Base-by-base conservation (phyloP, 2,797 vertebrate genomes). In the Pelochelys cantorii region DNA sequence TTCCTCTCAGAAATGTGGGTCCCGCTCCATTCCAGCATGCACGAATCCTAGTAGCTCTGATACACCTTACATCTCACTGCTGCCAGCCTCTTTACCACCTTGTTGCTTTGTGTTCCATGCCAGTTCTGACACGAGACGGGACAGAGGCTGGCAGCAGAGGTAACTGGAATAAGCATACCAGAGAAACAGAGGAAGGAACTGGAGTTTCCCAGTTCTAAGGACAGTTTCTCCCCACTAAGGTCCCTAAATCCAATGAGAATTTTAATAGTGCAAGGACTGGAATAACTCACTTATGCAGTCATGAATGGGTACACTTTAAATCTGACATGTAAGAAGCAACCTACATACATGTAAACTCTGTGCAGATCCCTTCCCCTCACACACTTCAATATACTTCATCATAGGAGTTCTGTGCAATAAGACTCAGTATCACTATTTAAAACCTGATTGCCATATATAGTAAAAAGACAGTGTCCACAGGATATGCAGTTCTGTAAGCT, bases 401-500 rank as follows among this genome's bases (percentile, higher is more conserved):
- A 83, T 9, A 93, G 62, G 25, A 88, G 25, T 83, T 93, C n/a
- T 90, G 81, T 86, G 65, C 42, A 90, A 62, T 74, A 89, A 11
- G 5, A 2, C 1, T 20, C 59, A 95, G 13, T 75, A 20, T 84
- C 77, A 83, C 42, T 52, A 77, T 77, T 29, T 77, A 17, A 77
- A 77, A 77, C 7, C 23, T 15, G 42, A 52, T 77, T 77, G 74
- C 25, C 74, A 52, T 27, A 71, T 5, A 52, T 29, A 71, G n/a
- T 37, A 29, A 11, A 77, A 77, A 77, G 25, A 77, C 14, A 77
- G 74, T 14, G 52, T 23, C 11, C 74, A 77, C 37, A 77, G 34
- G 20, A 42, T 42, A 23, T 23, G 34, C 10, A 74, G 42, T 52
- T 29, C 25, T 77, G 42, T 25, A 77, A 75, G 11, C 12, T 27